phyloP scores from a whole-genome alignment of 1,140 invertebrate genomes.

The Pteromalus puparum region DNA sequence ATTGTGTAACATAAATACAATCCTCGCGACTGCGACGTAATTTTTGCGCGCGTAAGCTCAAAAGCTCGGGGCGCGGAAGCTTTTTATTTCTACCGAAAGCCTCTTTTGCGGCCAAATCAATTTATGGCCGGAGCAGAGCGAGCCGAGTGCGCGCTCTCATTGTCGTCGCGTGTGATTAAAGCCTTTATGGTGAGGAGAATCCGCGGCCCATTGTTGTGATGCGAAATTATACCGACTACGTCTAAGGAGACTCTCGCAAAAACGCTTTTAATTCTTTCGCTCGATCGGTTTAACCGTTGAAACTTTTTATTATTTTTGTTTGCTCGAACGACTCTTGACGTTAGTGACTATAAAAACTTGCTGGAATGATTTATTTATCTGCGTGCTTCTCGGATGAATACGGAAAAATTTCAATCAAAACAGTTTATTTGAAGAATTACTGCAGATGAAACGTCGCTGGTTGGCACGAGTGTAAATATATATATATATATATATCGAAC shows the following conservation, averaged over 20 bases:
- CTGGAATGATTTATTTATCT: neutral
- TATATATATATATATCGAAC: conserved; percentile 18
- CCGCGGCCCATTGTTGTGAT: conserved; percentile 73
- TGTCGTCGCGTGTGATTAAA: conserved; percentile 71
- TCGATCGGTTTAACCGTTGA: neutral
- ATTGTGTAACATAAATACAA: conserved; percentile 76
- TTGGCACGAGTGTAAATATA: neutral
- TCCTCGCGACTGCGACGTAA: conserved; percentile 70
- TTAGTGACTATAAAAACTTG: neutral
- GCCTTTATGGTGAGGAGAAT: conserved; percentile 63
- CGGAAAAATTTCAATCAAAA: too few relatives aligned
- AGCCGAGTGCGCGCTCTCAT: conserved; percentile 66
- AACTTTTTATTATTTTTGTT: neutral
- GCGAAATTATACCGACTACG: conserved; percentile 71
- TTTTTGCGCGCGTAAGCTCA: conserved; percentile 74
- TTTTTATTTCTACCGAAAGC: conserved; percentile 59
- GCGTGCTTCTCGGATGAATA: too few relatives aligned
- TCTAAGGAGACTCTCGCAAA: neutral
- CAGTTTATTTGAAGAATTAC: too few relatives aligned
- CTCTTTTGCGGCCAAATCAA: conserved; percentile 75
- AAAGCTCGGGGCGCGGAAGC: conserved; percentile 69
- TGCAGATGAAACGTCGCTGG: too few relatives aligned
- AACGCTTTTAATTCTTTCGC: neutral
- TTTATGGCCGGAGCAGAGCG: conserved; percentile 68
- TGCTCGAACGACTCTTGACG: neutral